Evolutionary conservation across 2,797 vertebrate genomes (phyloP), one percentile per base, ranked within the genome.

Genomic region (Poecilia picta): DNA sequence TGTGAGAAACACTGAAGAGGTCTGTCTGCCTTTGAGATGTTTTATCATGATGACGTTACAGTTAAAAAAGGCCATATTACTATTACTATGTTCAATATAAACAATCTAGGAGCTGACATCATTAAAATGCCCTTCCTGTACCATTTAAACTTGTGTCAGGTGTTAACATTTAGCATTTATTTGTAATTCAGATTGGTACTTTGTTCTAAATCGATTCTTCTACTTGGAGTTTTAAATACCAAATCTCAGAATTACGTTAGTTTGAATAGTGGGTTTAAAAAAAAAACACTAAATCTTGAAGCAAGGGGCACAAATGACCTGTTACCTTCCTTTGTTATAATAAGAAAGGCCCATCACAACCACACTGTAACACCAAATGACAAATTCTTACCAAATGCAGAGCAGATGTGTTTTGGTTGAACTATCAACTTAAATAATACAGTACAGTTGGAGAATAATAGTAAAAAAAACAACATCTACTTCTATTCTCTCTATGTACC

Each of bases 21-120:
- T 90, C 72, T 76, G 73, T 85, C 86, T 93, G 90, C 92, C 91
- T 93, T 94, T 91, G 68, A 87, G 74, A 87, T 74, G 36, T 84
- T 86, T 89, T 43, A 72, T 4, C 66, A 43, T 53, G 47, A 71
- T 79, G 45, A 71, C 81, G 0, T 79, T 70, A 81, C 80, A 77
- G 59, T 82, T 46, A 46, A 31, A 59, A 31, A 87, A 85, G 83
- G 81, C 75, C 82, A 73, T 53, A 2, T 76, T 28, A 81, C 62
- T 53, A 2, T 76, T 28, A 81, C 62, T 78, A 46, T 72, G 71
- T 33, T 66, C 18, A 51, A 70, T 76, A 59, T 57, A 31, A 46
- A 15, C 5, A 46, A 31, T 53, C 7, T 74, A 46, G 4, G 1
- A 23, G 10, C 18, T 66, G 8, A 5, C 33, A 25, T 33, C 15